Evolutionary conservation across 2,113 vertebrate genomes (phyloP), one percentile per base, ranked within the genome.

Genomic region (Callaeas wilsoni): DNA sequence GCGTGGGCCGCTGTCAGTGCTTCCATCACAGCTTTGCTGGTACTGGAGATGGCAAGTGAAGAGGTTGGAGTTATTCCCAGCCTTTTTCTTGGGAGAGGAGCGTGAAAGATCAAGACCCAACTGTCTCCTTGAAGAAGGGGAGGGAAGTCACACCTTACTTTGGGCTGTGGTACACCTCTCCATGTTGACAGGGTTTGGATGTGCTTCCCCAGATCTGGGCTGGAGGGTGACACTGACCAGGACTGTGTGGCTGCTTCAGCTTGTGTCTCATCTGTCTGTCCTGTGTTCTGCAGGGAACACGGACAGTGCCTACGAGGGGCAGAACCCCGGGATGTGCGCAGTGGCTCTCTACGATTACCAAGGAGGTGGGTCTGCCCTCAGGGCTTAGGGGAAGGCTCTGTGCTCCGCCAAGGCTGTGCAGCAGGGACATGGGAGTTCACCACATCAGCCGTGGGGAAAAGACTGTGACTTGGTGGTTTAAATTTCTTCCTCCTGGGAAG

Each of bases 301-400:
- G 4, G 77, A 25, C 30, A 17, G 11, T 13, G 29, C 32, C 29
- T 9, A 9, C 1, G 84, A 78, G 25, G 35, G 56, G 41, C 92
- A 91, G 56, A 44, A 17, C 25, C 10, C 23, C 1, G 92, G 96
- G 26, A 53, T 53, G 32, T 94, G 94, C 1, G 96, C 95, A 0
- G 78, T 96, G 92, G 96, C 96, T 82, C 94, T 97, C 82, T 97
- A 97, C 0, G 96, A 96, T 65, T 97, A 94, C 88, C 95, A 96
- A 49, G 96, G 96, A 97, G 96, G 96, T 97, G 75, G 17, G 96
- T 94, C 15, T 79, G 87, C 29, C 41, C 3, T 33, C 42, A 10
- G 23, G 83, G 35, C 44, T 30, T 2, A 3, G 59, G 57, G 63
- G 23, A 53, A 10, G 30, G 50, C 4, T 1, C 60, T 63, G 78